Evolutionary conservation across 2,113 vertebrate species (phyloP).

Genomic region (Meles meles): DNA sequence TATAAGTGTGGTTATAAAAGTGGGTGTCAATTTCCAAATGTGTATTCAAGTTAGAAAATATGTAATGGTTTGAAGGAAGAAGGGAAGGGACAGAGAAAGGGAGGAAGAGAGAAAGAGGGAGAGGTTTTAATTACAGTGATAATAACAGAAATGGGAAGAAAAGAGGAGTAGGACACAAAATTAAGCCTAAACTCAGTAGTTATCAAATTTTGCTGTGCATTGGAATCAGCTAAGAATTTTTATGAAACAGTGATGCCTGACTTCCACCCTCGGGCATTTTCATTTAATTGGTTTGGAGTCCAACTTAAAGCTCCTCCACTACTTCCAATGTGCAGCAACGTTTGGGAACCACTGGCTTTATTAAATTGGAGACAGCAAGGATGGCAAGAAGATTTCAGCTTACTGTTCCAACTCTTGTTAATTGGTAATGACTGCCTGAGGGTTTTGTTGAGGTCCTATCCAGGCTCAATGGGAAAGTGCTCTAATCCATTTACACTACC

Average conservation of each 20-base stretch:
- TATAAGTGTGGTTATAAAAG: slow-evolving; percentile 14
- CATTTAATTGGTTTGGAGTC: background rate
- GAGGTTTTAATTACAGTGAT: background rate
- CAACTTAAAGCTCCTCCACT: background rate
- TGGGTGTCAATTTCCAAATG: slow-evolving; percentile 2
- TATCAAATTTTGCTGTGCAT: background rate
- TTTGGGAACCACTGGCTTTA: background rate
- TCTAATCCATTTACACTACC: background rate
- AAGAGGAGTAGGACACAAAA: background rate
- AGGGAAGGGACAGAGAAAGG: background rate
- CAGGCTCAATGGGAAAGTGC: background rate
- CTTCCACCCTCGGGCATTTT: background rate
- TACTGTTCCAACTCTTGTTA: background rate
- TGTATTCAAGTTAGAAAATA: slow-evolving; percentile 27
- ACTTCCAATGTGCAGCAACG: background rate
- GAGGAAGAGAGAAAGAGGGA: background rate
- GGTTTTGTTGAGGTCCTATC: background rate
- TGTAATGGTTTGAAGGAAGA: background rate
- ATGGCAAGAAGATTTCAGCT: background rate
- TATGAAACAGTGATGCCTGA: background rate
- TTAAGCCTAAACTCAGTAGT: background rate
- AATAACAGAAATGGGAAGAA: background rate
- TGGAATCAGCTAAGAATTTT: background rate
- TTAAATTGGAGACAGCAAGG: background rate
- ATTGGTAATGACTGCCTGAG: background rate